A percentile compares a stretch with the other conserved stretches of the same genome.
phyloP scores from a whole-genome alignment of 2,113 vertebrate genomes.

The Trematomus loennbergii region DNA sequence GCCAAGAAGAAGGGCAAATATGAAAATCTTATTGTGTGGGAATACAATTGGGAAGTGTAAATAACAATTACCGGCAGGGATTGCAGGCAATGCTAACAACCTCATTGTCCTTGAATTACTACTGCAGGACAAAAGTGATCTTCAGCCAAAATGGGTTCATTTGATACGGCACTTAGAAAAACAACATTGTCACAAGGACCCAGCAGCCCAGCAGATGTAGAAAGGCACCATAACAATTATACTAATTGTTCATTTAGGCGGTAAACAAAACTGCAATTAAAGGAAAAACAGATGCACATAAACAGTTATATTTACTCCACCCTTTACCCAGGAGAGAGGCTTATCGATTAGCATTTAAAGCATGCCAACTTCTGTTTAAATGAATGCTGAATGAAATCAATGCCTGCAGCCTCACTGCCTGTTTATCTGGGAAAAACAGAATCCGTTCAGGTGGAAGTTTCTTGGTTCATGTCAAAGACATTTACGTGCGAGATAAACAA shows the following conservation, averaged over 20 bases:
- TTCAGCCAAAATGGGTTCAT: slow-evolving; percentile 23
- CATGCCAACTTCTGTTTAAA: slow-evolving; percentile 61
- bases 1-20: neutral
- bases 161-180: slow-evolving; percentile 25
- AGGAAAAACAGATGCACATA: slow-evolving; percentile 55
- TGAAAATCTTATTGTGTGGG: neutral
- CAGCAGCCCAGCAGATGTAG: slow-evolving; percentile 36
- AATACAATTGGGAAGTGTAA: neutral
- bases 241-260: slow-evolving; percentile 61
- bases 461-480: slow-evolving; percentile 36
- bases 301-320: slow-evolving; percentile 63
- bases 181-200: neutral
- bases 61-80: neutral
- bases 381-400: slow-evolving; percentile 58
- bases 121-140: slow-evolving; percentile 27
- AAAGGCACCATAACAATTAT: slow-evolving; percentile 50
- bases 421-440: slow-evolving; percentile 56
- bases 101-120: slow-evolving; percentile 38
- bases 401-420: slow-evolving; percentile 27
- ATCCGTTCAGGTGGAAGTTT: slow-evolving; percentile 33
- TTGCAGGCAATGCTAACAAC: slow-evolving; percentile 8
- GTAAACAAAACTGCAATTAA: slow-evolving; percentile 69
- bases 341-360: slow-evolving; percentile 75
- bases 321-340: slow-evolving; percentile 37
- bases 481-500: slow-evolving; percentile 34